Percentiles rank a stretch among this genome's conserved stretches.
Conservation (phyloP, 2,113 vertebrate genomes). For the Lasiurus cinereus region DNA sequence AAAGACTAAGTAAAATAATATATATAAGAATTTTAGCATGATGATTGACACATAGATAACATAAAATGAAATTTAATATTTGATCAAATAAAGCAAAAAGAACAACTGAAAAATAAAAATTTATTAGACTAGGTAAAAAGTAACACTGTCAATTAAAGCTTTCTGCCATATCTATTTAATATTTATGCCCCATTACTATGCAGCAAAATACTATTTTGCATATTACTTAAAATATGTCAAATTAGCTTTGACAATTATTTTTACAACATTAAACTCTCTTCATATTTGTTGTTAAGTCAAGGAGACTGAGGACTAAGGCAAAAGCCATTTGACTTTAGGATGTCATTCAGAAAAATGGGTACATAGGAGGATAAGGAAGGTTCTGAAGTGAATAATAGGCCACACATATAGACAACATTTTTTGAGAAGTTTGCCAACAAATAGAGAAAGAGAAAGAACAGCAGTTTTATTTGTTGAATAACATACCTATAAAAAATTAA, state of each 20-base stretch:
- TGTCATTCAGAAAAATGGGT: conserved; percentile 17
- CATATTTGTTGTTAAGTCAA: not conserved
- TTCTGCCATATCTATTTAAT: conserved; percentile 35
- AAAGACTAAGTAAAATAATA: conserved; percentile 25
- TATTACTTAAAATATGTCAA: conserved; percentile 25
- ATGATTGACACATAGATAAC: not conserved
- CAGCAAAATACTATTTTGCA: conserved; percentile 18
- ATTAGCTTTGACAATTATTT: conserved; percentile 47
- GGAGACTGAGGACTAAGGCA: not conserved
- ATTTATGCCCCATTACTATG: conserved; percentile 33
- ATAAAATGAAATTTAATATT: conserved; percentile 35
- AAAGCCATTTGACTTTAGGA: conserved; percentile 17
- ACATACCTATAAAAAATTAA: not conserved
- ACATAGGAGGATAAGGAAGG: not conserved
- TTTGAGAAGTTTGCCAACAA: not conserved
- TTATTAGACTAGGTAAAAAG: not conserved
- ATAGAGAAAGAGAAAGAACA: not conserved
- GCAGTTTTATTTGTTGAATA: not conserved
- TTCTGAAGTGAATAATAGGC: not conserved
- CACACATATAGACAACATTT: not conserved
- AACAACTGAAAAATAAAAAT: conserved; percentile 37
- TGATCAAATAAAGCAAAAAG: conserved; percentile 44
- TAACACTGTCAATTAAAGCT: not conserved
- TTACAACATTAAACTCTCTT: conserved; percentile 23
- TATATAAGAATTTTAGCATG: conserved; percentile 1